Evolutionary conservation across 2,797 vertebrate species (phyloP), one percentile per base, ranked within the genome.

Genomic region (Enteromius paludinosus): DNA sequence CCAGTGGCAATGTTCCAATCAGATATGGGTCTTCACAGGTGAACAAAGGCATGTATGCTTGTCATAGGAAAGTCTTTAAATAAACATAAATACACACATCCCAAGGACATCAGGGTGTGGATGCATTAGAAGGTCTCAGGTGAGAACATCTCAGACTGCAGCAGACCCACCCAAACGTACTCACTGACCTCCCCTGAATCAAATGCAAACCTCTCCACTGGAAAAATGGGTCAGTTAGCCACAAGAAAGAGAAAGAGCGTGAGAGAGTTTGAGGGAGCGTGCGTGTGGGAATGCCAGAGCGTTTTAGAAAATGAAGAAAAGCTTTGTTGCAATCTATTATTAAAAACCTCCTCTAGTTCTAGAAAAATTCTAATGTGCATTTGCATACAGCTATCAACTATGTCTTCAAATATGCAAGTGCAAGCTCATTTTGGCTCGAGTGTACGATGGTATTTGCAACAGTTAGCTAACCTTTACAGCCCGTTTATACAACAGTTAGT

Each of bases 381-480:
- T 84, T 72, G 59, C 61, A 35, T 81, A 84, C 82, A 85, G 64
- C 87, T 89, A 92, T 88, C 89, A 90, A 92, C 92, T 92, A 93
- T 94, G 93, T 94, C 90, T 92, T 91, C 89, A 92, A 92, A 89
- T 91, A 93, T 93, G 91, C 72, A 79, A 88, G 87, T 89, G 87
- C 84, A 84, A 88, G 43, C 43, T 65, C 38, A 79, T 85, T 84
- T 79, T 86, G 75, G 89, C 83, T 83, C 83, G 35, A 23, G 23
- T 43, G 23, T 43, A 43, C 14, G 7, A 43, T 45, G 35, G 61
- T 30, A 54, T 78, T 52, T 66, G 30, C 10, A 62, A 28, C 6
- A 43, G 49, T 52, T 23, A n/a, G 61, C 8, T 14, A 45, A 45
- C 3, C 11, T 7, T 33, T 25, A 77, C 3, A 47, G 17, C 38